phyloP scores from a whole-genome alignment of 2,113 vertebrate genomes.

The Tautogolabrus adspersus region DNA sequence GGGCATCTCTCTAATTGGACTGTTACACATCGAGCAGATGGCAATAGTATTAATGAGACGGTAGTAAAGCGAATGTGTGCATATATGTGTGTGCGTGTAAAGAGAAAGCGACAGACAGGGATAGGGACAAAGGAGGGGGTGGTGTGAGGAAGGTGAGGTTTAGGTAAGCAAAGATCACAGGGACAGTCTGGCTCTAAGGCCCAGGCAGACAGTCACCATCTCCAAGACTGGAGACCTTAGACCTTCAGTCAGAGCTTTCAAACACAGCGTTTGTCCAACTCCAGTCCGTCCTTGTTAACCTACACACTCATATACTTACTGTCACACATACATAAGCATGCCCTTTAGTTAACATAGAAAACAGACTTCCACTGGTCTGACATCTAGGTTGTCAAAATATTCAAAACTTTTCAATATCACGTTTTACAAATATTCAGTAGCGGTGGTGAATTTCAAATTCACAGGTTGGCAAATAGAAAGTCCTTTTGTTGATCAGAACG shows the following conservation, averaged over 20 bases:
- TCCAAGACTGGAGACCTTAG: constrained; percentile 42
- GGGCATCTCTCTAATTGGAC: constrained; percentile 77
- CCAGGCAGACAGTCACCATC: constrained; percentile 19
- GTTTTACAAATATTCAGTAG: too few species aligned
- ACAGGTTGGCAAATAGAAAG: too few species aligned
- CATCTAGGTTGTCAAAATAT: background rate
- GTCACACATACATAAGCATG: background rate
- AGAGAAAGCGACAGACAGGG: background rate
- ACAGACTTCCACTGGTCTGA: background rate
- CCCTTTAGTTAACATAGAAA: constrained; percentile 3
- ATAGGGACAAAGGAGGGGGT: constrained; percentile 29
- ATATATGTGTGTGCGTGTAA: background rate
- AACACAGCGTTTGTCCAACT: constrained; percentile 30
- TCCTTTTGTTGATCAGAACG: too few species aligned
- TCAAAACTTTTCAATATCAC: too few species aligned
- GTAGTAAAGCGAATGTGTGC: constrained; percentile 9
- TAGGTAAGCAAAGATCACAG: constrained; percentile 48
- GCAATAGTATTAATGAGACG: constrained; percentile 67
- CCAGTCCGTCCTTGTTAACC: background rate
- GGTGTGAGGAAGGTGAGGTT: constrained; percentile 41
- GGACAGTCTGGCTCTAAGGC: background rate
- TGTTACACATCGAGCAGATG: constrained; percentile 75
- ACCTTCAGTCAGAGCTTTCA: constrained; percentile 32
- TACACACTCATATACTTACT: constrained; percentile 3
- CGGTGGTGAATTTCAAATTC: too few species aligned